Conservation (phyloP, 2,797 vertebrate species). For the Falco cherrug region DNA sequence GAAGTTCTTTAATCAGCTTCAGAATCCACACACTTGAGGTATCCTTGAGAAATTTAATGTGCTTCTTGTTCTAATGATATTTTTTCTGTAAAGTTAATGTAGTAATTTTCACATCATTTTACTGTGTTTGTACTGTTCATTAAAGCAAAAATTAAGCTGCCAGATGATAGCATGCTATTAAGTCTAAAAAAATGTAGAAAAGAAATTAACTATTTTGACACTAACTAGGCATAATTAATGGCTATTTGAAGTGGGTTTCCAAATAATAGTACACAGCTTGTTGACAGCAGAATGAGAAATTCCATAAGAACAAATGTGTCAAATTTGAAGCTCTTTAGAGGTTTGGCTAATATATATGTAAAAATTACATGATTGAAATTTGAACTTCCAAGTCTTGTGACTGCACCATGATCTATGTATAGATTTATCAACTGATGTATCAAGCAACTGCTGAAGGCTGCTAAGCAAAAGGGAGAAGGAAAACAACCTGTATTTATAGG, state of each 20-base stretch:
- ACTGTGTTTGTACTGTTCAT: slow-evolving; percentile 40
- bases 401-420: not conserved
- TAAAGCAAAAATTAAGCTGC: slow-evolving; percentile 50
- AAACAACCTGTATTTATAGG: not conserved
- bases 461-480: not conserved
- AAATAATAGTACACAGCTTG: not conserved
- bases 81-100: slow-evolving; percentile 28
- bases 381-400: not conserved
- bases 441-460: not conserved
- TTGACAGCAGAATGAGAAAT: not conserved
- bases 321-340: not conserved
- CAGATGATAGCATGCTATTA: slow-evolving; percentile 28
- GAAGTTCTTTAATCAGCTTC: slow-evolving; percentile 6
- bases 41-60: slow-evolving; percentile 39
- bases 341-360: accelerated
- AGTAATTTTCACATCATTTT: slow-evolving; percentile 35
- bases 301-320: not conserved
- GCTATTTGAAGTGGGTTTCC: not conserved
- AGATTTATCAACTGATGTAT: accelerated
- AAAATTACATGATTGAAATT: not conserved
- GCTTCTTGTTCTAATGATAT: slow-evolving; percentile 17
- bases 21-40: slow-evolving; percentile 8
- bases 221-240: slow-evolving; percentile 52
- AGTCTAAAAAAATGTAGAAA: not conserved
- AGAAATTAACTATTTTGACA: slow-evolving; percentile 44